These are phyloP conservation scores for Intellagama lesueurii DNA, from an alignment of 2,797 vertebrate genomes.

Conservation along the genomic window DNA sequence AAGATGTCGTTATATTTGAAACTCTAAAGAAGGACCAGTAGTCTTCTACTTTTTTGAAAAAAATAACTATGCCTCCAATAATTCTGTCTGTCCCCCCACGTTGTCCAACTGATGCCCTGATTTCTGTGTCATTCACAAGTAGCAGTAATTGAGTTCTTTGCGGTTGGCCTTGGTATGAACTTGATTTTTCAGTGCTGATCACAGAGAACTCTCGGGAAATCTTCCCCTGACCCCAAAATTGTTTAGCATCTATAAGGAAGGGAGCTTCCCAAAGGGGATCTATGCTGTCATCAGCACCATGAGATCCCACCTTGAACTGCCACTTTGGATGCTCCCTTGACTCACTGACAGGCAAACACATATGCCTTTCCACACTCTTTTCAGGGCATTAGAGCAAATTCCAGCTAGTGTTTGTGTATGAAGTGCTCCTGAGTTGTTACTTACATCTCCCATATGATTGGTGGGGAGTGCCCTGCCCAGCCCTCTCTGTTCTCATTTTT, in stretches of 20 bases:
- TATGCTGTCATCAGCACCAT: not conserved
- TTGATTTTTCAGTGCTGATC: not conserved
- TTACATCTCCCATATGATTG: too few species aligned
- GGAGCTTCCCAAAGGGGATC: not conserved
- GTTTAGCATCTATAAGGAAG: not conserved
- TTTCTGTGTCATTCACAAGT: not conserved
- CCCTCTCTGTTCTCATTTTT: too few species aligned
- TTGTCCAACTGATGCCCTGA: not conserved
- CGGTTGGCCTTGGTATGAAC: not conserved
- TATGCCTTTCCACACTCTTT: too few species aligned
- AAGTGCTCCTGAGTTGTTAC: too few species aligned
- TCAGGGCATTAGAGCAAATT: too few species aligned
- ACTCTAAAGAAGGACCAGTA: constrained; percentile 56
- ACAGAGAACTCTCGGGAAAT: not conserved
- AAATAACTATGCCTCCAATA: not conserved
- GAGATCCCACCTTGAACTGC: not conserved
- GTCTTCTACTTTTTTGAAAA: constrained; percentile 8
- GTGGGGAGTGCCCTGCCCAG: too few species aligned
- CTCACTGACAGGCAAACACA: too few species aligned
- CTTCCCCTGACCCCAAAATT: not conserved
- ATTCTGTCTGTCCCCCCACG: not conserved
- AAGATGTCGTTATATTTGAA: constrained; percentile 57
- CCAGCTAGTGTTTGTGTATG: too few species aligned
- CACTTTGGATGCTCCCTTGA: not conserved
- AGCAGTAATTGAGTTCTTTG: not conserved